Evolutionary conservation across 2,113 vertebrate species (phyloP).

Genomic region (Phyllopteryx taeniolatus): DNA sequence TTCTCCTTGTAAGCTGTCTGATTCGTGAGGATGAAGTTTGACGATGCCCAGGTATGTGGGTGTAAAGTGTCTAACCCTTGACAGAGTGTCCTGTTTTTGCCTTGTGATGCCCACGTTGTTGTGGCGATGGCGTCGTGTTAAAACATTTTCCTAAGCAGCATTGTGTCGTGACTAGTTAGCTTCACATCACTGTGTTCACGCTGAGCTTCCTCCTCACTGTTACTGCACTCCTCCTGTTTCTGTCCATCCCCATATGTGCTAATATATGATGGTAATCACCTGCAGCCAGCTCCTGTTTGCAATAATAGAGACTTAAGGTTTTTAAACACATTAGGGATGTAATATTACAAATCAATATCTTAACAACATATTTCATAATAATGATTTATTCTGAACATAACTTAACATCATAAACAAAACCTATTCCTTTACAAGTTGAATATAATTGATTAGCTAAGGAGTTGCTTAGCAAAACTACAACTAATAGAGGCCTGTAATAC

Average conservation of each 20-base stretch:
- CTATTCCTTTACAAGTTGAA: not conserved
- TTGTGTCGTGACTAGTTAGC: slow-evolving; percentile 54
- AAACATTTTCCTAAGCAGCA: slow-evolving; percentile 20
- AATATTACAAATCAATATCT: too few species aligned
- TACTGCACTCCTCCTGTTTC: slow-evolving; percentile 22
- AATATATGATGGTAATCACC: not conserved
- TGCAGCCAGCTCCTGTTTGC: not conserved
- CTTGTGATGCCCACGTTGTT: slow-evolving; percentile 40
- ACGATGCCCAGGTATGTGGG: slow-evolving; percentile 36
- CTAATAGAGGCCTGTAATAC: not conserved
- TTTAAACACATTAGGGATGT: not conserved
- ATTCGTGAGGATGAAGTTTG: slow-evolving; percentile 45
- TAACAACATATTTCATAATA: too few species aligned
- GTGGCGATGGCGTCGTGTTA: slow-evolving; percentile 21
- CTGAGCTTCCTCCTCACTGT: slow-evolving; percentile 31
- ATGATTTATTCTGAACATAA: too few species aligned
- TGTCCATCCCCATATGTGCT: slow-evolving; percentile 21
- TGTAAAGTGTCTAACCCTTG: slow-evolving; percentile 46
- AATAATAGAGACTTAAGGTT: not conserved
- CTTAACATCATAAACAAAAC: not conserved
- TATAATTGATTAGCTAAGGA: not conserved
- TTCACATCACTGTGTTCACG: slow-evolving; percentile 20
- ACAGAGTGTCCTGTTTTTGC: slow-evolving; percentile 37
- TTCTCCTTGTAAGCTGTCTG: slow-evolving; percentile 1
- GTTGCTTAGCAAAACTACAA: not conserved